These are phyloP conservation scores for Cephus spinipes DNA, from an alignment of 2,888 invertebrate species.

Conservation along the genomic window DNA sequence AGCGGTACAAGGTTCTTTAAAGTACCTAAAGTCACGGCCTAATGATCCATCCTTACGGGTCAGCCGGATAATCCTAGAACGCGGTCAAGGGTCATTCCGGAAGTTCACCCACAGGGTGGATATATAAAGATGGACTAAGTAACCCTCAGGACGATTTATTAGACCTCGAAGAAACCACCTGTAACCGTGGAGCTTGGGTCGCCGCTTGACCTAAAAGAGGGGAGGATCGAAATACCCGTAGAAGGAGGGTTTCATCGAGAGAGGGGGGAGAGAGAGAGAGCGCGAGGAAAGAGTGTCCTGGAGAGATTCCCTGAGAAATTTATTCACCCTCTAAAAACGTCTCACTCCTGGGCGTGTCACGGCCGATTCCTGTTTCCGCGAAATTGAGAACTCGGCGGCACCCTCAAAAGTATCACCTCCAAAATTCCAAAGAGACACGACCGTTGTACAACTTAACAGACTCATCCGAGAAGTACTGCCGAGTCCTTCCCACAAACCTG, in stretches of 20 bases:
- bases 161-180: constrained; percentile 16
- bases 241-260: background rate
- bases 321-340: constrained; percentile 20
- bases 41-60: background rate
- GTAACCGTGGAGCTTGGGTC: constrained; percentile 11
- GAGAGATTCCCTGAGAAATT: constrained; percentile 23
- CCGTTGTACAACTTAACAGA: background rate
- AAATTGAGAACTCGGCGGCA: background rate
- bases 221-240: background rate
- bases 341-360: constrained; percentile 5
- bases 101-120: background rate
- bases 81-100: background rate
- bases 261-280: background rate
- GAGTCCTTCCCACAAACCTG: background rate
- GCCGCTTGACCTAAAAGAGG: background rate
- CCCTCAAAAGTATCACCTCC: background rate
- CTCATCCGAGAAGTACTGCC: background rate
- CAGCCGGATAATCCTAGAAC: background rate
- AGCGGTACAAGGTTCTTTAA: background rate
- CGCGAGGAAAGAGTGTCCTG: background rate
- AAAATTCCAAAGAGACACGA: background rate
- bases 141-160: background rate
- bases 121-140: background rate
- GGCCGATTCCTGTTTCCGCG: background rate
- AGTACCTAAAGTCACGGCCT: background rate